These are phyloP conservation scores for Corythornis madagascariensis DNA, from an alignment of 2,113 vertebrate genomes.

Conservation along the genomic window DNA sequence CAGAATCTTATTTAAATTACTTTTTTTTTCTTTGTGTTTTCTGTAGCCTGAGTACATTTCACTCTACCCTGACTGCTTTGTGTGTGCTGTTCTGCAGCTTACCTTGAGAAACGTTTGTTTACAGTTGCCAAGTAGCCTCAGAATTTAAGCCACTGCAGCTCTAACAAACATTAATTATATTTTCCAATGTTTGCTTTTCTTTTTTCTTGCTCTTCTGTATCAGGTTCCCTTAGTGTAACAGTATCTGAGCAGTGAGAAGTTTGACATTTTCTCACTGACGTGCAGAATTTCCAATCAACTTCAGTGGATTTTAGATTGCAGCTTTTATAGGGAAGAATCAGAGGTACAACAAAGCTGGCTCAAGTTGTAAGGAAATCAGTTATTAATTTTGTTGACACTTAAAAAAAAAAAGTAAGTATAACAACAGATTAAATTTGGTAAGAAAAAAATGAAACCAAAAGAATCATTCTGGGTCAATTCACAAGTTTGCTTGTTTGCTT, in stretches of 20 bases:
- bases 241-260: background rate
- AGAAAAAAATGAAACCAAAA: background rate
- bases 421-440: background rate
- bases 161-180: conserved; percentile 31
- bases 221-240: background rate
- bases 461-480: background rate
- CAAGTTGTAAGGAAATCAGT: background rate
- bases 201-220: conserved; percentile 6
- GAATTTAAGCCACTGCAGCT: background rate
- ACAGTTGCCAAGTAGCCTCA: background rate
- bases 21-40: background rate
- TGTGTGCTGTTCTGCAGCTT: background rate
- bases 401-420: background rate
- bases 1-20: background rate
- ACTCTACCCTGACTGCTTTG: background rate
- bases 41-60: background rate
- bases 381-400: background rate
- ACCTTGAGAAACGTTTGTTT: conserved; percentile 9
- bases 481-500: background rate
- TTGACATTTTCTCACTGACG: background rate
- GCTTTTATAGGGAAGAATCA: background rate
- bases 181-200: conserved; percentile 11
- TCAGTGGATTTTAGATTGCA: background rate
- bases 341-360: background rate
- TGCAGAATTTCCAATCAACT: background rate